These are phyloP conservation scores for Metopolophium dirhodum DNA, from an alignment of 1,140 invertebrate genomes.

Conservation along the genomic window DNA sequence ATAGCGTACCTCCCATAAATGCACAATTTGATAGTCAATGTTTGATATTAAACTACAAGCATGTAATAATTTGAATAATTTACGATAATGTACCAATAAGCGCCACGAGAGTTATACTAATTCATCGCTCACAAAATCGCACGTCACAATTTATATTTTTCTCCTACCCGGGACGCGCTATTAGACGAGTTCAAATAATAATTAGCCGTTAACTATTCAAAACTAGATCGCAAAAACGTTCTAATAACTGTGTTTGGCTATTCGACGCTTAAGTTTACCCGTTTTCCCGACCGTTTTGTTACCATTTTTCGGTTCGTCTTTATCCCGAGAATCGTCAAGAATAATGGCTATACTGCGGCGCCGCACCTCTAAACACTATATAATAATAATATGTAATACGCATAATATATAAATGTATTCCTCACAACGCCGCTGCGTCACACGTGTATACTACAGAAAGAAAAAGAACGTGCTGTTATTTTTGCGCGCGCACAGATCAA, in stretches of 20 bases:
- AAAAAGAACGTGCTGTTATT: not conserved
- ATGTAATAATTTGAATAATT: not conserved
- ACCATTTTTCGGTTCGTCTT: not conserved
- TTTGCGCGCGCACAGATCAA: not conserved
- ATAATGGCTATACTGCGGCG: not conserved
- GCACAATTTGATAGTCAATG: not conserved
- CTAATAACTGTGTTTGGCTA: not conserved
- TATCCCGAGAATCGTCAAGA: not conserved
- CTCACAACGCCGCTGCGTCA: not conserved
- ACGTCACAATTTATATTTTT: not conserved
- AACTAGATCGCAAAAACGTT: not conserved
- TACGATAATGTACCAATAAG: not conserved
- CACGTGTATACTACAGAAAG: not conserved
- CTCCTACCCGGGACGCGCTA: not conserved
- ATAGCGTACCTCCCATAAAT: not conserved
- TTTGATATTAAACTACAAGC: not conserved
- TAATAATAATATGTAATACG: not conserved
- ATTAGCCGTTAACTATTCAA: not conserved
- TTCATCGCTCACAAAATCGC: not conserved
- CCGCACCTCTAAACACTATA: not conserved
- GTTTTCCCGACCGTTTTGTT: not conserved
- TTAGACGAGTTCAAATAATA: not conserved
- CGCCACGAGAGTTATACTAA: not conserved
- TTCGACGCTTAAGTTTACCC: not conserved
- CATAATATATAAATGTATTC: not conserved